A percentile compares a stretch with the other conserved stretches of the same genome.
These are phyloP conservation scores for Cosmia pyralina DNA, from an alignment of 2,888 invertebrate genomes.

Conservation along the genomic window DNA sequence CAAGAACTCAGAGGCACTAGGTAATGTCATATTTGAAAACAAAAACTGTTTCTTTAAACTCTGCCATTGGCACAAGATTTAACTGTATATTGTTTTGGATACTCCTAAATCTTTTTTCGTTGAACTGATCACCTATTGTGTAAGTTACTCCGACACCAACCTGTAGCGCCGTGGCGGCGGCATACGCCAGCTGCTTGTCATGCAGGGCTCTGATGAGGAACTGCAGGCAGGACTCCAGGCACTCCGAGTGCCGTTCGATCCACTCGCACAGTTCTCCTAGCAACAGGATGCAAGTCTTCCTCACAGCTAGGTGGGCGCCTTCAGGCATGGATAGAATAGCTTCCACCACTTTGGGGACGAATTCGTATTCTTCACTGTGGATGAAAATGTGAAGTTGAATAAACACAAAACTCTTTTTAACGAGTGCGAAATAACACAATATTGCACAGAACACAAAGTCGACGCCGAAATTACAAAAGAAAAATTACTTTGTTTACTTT, in stretches of 20 bases:
- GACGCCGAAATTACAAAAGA: neutral
- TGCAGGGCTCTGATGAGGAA: constrained; percentile 92
- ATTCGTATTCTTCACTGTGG: constrained; percentile 95
- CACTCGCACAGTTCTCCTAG: constrained; percentile 98
- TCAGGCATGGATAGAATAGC: constrained; percentile 96
- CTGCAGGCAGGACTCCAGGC: constrained; percentile 95
- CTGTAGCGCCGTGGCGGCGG: constrained; percentile 96
- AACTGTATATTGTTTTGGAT: neutral
- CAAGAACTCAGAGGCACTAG: neutral
- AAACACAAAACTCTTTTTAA: neutral
- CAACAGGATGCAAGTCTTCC: constrained; percentile 96
- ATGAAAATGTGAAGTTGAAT: neutral
- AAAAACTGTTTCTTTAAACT: no score
- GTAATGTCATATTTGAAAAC: neutral
- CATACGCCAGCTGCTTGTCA: constrained; percentile 93
- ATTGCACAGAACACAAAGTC: neutral
- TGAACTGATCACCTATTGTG: neutral
- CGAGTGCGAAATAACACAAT: neutral
- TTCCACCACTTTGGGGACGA: constrained; percentile 97
- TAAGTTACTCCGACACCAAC: constrained; percentile 60
- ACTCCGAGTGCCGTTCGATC: constrained; percentile 96
- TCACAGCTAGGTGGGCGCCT: constrained; percentile 95
- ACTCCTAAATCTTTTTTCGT: neutral
- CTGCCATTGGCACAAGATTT: neutral
- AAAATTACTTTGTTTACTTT: neutral